Evolutionary conservation across 2,888 invertebrate genomes (phyloP).

Genomic region (Conistra vaccinii): DNA sequence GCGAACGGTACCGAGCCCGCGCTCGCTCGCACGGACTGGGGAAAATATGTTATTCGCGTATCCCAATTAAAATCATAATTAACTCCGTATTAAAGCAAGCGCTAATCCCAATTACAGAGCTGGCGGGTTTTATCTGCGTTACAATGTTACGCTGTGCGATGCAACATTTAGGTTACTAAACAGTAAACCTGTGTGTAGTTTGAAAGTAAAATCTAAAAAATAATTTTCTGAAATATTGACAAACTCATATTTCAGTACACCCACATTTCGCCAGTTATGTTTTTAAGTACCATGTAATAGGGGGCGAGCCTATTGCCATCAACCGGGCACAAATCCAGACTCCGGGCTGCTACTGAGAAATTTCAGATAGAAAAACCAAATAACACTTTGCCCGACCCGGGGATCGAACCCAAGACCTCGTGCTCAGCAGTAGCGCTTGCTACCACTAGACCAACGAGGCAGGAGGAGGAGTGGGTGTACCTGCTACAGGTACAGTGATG

Average conservation of each 20-base stretch:
- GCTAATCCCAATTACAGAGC: constrained; percentile 84
- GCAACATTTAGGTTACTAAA: constrained; percentile 22
- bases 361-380: too few relatives aligned
- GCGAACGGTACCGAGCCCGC: constrained; percentile 66
- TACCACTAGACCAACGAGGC: too few relatives aligned
- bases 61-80: constrained; percentile 89
- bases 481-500: too few relatives aligned
- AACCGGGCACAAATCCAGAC: too few relatives aligned
- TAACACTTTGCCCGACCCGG: too few relatives aligned
- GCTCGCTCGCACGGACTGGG: constrained; percentile 70
- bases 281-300: too few relatives aligned
- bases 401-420: too few relatives aligned
- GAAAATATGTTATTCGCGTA: constrained; percentile 83
- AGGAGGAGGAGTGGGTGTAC: too few relatives aligned
- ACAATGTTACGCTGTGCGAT: constrained; percentile 5
- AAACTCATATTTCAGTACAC: not conserved
- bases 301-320: too few relatives aligned
- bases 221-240: not conserved
- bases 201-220: not conserved
- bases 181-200: not conserved
- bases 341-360: too few relatives aligned
- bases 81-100: constrained; percentile 84
- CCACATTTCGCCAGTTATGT: too few relatives aligned
- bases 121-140: constrained; percentile 69
- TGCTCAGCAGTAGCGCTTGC: too few relatives aligned